These are phyloP conservation scores for Pegea sp. DNA, from an alignment of 23 tunicate species.

Conservation along the genomic window DNA sequence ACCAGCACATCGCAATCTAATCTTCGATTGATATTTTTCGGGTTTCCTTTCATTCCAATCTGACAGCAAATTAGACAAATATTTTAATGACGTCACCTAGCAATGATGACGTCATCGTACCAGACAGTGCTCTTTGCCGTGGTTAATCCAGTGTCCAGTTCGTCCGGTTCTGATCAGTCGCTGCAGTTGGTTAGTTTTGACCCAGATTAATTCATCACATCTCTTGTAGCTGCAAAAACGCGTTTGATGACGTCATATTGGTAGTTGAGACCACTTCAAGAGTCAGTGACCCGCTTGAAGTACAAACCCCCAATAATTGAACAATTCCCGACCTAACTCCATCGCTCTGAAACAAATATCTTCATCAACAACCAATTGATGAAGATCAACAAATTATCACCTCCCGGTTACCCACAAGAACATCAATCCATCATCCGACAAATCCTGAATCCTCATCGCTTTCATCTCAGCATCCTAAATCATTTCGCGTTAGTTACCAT, in stretches of 20 bases:
- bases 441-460: conserved; percentile 68
- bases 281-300: too few relatives aligned
- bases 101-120: conserved; percentile 2
- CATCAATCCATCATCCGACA: conserved; percentile 92
- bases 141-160: conserved; percentile 98
- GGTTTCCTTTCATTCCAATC: conserved; percentile 95
- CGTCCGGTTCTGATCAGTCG: conserved; percentile 92
- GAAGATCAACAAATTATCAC: conserved; percentile 1
- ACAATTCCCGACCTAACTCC: conserved; percentile 88
- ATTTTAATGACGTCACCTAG: background rate
- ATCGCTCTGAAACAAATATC: conserved; percentile 42
- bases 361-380: background rate
- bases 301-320: conserved; percentile 72
- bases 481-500: too few relatives aligned
- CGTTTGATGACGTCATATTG: background rate
- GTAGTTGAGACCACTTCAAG: background rate
- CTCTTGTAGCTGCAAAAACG: conserved; percentile 41
- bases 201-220: conserved; percentile 97
- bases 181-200: conserved; percentile 93
- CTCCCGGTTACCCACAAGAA: conserved; percentile 98
- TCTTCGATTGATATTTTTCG: conserved; percentile 51
- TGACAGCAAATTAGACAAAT: background rate
- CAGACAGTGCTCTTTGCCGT: conserved; percentile 98
- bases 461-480: conserved; percentile 74
- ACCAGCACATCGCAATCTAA: conserved; percentile 98